A percentile compares a stretch with the other conserved stretches of the same genome.
phyloP scores from a whole-genome alignment of 2,113 vertebrate genomes.

The Bucco capensis region DNA sequence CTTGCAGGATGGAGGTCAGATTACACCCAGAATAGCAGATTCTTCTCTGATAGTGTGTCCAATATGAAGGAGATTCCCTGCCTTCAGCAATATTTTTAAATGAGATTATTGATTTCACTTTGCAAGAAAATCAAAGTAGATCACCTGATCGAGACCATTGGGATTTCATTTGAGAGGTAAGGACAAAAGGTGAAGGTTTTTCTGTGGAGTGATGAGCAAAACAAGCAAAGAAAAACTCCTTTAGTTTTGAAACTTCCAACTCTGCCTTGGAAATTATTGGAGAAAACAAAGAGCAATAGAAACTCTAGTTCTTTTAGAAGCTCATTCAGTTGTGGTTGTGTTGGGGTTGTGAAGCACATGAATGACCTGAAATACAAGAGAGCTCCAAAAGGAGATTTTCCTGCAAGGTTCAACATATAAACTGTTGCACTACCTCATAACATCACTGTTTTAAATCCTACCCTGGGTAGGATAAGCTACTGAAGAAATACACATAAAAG shows the following conservation, averaged over 20 bases:
- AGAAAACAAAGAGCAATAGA: not conserved
- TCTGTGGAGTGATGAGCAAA: not conserved
- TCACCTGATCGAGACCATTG: not conserved
- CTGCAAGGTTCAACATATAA: not conserved
- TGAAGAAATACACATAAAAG: not conserved
- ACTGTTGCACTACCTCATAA: not conserved
- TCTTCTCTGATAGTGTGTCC: conserved; percentile 12
- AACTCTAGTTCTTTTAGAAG: not conserved
- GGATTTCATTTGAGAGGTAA: conserved; percentile 5
- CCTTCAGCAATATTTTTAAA: conserved; percentile 56
- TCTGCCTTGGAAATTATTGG: not conserved
- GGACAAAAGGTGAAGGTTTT: conserved; percentile 45
- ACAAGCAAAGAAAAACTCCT: not conserved
- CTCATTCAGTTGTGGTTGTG: not conserved
- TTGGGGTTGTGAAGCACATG: too few species aligned
- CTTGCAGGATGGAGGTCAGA: conserved; percentile 43
- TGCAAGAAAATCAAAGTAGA: not conserved
- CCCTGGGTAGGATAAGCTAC: not conserved
- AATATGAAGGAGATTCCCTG: conserved; percentile 9
- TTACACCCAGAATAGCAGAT: conserved; percentile 32
- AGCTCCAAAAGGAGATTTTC: not conserved
- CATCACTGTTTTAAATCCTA: not conserved
- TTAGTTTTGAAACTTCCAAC: not conserved
- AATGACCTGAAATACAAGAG: not conserved
- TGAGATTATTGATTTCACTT: conserved; percentile 62